Evolutionary conservation across 2,113 vertebrate species (phyloP).

Genomic region (Coreoperca whiteheadi): DNA sequence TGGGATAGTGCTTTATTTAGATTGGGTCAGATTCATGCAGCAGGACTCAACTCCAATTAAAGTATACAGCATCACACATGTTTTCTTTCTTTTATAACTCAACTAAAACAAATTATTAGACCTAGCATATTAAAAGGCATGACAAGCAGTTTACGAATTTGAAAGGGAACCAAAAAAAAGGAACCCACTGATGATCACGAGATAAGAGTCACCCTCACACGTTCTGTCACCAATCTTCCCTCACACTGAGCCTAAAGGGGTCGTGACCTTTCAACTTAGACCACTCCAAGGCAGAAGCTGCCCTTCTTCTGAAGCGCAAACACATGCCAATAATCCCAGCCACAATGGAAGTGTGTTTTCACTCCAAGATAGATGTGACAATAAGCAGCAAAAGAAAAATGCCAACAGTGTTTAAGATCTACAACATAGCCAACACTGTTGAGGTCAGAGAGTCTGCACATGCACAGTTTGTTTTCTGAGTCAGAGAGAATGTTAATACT

Average conservation of each 20-base stretch:
- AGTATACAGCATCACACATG: conserved; percentile 23
- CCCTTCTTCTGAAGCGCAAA: conserved; percentile 27
- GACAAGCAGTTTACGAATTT: neutral
- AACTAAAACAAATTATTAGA: neutral
- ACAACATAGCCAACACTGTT: conserved; percentile 17
- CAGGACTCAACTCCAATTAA: conserved; percentile 36
- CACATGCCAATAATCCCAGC: conserved; percentile 19
- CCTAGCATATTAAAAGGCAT: neutral
- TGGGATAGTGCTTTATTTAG: conserved; percentile 67
- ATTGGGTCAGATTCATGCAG: conserved; percentile 52
- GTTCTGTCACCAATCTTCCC: conserved; percentile 24
- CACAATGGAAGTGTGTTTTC: conserved; percentile 48
- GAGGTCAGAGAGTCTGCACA: conserved; percentile 33
- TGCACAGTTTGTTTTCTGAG: conserved; percentile 40
- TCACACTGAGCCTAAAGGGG: conserved; percentile 26
- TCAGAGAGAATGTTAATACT: conserved; percentile 39
- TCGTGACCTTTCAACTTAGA: conserved; percentile 37
- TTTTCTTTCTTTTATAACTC: neutral
- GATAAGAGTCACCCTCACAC: conserved; percentile 5
- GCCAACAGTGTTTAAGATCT: conserved; percentile 35
- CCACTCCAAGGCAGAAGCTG: conserved; percentile 12
- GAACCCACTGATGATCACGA: neutral
- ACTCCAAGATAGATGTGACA: conserved; percentile 29
- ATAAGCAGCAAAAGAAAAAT: conserved; percentile 9
- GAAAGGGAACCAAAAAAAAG: neutral